A percentile compares a stretch with the other conserved stretches of the same genome.
Evolutionary conservation across 2,888 invertebrate genomes (phyloP).

Genomic region (Agrochola macilenta): DNA sequence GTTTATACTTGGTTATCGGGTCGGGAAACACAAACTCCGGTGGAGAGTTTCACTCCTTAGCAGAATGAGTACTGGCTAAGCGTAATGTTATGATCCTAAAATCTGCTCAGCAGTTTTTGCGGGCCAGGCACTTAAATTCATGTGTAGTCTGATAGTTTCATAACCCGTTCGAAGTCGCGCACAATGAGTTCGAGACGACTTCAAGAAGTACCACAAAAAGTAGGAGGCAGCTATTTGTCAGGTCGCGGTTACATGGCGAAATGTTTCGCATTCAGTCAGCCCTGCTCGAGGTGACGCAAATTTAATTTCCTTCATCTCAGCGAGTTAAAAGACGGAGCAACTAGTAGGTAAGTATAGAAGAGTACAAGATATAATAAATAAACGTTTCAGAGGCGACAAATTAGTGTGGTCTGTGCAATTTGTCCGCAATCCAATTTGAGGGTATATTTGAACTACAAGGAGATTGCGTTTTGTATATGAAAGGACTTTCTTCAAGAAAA

Average conservation of each 20-base stretch:
- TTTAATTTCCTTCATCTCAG: conserved; percentile 59
- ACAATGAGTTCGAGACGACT: conserved; percentile 31
- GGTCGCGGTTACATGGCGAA: conserved; percentile 40
- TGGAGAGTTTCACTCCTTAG: not conserved
- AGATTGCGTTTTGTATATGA: not conserved
- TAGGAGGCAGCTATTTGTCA: conserved; percentile 42
- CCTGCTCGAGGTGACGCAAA: conserved; percentile 45
- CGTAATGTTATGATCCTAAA: not conserved
- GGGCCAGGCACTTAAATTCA: too few relatives aligned
- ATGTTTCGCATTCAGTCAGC: conserved; percentile 53
- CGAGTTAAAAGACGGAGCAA: conserved; percentile 47
- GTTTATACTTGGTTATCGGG: not conserved
- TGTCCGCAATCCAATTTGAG: conserved; percentile 18
- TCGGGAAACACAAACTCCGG: not conserved
- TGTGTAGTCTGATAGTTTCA: not conserved
- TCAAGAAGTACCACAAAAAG: conserved; percentile 28
- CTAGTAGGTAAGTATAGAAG: conserved; percentile 17
- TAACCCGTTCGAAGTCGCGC: not conserved
- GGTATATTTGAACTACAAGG: not conserved
- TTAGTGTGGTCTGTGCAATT: conserved; percentile 45
- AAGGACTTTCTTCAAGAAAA: not conserved
- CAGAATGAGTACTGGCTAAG: not conserved
- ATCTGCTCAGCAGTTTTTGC: not conserved
- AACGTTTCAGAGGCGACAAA: conserved; percentile 29
- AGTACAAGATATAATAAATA: conserved; percentile 24